Evolutionary conservation across 2,888 invertebrate genomes (phyloP).

Genomic region (Liopterus haemorrhoidalis): DNA sequence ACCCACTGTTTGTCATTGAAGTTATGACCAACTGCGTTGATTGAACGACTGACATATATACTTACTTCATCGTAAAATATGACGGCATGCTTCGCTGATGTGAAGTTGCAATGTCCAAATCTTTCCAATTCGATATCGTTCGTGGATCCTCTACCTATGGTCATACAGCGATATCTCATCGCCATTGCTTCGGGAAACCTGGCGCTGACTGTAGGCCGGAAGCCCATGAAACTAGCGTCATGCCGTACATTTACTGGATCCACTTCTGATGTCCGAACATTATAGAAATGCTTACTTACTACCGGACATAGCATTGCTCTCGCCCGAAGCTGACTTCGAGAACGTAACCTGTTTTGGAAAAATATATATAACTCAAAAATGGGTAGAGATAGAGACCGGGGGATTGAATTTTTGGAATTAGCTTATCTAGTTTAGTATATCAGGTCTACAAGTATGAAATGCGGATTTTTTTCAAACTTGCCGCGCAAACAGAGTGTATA

Average conservation of each 20-base stretch:
- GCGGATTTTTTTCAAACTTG: no score
- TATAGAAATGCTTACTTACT: slow-evolving; percentile 48
- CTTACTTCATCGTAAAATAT: slow-evolving; percentile 78
- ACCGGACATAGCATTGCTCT: slow-evolving; percentile 62
- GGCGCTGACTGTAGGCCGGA: slow-evolving; percentile 42
- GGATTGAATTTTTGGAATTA: neutral
- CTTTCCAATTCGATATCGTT: slow-evolving; percentile 56
- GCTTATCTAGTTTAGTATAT: no score
- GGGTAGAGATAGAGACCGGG: slow-evolving; percentile 11
- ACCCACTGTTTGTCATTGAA: no score
- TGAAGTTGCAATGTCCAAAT: slow-evolving; percentile 64
- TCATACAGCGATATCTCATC: slow-evolving; percentile 64
- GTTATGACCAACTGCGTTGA: no score
- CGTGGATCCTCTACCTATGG: slow-evolving; percentile 63
- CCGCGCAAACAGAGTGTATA: no score
- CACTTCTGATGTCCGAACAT: slow-evolving; percentile 41
- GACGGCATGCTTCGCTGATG: slow-evolving; percentile 70
- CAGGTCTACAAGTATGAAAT: no score
- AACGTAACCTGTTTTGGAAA: slow-evolving; percentile 23
- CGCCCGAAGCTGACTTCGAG: slow-evolving; percentile 42
- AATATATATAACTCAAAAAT: slow-evolving; percentile 24
- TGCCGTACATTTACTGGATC: slow-evolving; percentile 43
- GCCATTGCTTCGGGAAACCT: slow-evolving; percentile 47
- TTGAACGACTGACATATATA: neutral
- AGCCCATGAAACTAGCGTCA: slow-evolving; percentile 45